phyloP scores from a whole-genome alignment of 2,113 vertebrate genomes.

The Choloepus hoffmanni region DNA sequence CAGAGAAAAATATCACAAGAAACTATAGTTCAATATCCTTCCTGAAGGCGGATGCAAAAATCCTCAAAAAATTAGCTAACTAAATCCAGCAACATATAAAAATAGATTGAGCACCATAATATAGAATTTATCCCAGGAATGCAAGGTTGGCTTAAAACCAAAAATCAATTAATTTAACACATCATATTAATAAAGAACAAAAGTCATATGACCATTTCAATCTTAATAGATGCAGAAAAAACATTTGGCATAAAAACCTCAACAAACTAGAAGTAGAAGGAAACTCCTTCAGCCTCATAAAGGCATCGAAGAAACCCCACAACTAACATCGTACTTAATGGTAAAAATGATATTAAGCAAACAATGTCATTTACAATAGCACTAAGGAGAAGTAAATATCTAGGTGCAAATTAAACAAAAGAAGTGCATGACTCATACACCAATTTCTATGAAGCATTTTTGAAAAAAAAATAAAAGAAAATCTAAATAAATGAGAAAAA shows the following conservation, averaged over 20 bases:
- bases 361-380: neutral
- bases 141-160: too few species aligned
- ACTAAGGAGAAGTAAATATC: neutral
- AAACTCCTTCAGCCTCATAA: neutral
- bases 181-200: neutral
- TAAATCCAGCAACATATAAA: too few species aligned
- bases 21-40: too few species aligned
- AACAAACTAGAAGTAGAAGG: too few species aligned
- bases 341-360: neutral
- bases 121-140: too few species aligned
- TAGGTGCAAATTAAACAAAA: too few species aligned
- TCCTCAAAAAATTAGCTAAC: neutral
- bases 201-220: neutral
- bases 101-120: too few species aligned
- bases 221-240: neutral
- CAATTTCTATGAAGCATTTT: neutral
- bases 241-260: neutral
- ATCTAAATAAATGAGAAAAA: neutral
- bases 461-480: neutral
- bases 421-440: too few species aligned
- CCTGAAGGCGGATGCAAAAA: neutral
- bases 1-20: neutral
- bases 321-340: too few species aligned
- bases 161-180: neutral
- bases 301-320: neutral